A percentile compares a stretch with the other conserved stretches of the same genome.
These are phyloP conservation scores for Rhopalosiphum maidis DNA, from an alignment of 1,140 invertebrate species.

Conservation along the genomic window DNA sequence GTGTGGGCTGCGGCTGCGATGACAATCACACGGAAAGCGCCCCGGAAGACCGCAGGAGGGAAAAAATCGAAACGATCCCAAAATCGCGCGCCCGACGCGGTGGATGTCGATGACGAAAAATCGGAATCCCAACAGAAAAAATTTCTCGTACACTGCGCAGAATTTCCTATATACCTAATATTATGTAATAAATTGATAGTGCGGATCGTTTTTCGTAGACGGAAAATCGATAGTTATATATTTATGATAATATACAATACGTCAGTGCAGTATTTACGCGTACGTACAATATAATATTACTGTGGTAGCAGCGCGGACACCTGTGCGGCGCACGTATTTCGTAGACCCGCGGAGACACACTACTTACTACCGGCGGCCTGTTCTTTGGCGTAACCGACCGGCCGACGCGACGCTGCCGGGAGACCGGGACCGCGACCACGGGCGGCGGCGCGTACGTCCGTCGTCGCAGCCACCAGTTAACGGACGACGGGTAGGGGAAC, in stretches of 20 bases:
- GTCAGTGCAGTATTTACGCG: not conserved
- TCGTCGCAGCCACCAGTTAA: not conserved
- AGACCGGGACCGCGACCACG: conserved; percentile 24
- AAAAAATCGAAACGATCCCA: not conserved
- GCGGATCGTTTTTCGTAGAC: not conserved
- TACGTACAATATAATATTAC: not conserved
- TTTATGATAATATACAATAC: no score
- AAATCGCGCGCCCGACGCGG: not conserved
- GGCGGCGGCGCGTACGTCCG: conserved; percentile 5
- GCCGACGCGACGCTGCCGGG: conserved; percentile 20
- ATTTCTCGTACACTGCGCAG: not conserved
- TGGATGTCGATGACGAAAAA: not conserved
- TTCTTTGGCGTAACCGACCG: conserved; percentile 30
- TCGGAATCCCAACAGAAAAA: not conserved
- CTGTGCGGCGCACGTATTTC: conserved; percentile 16
- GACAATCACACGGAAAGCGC: not conserved
- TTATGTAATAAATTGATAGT: not conserved
- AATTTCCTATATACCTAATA: not conserved
- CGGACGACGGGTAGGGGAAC: conserved; percentile 9
- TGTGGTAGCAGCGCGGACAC: conserved; percentile 12
- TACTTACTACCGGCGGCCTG: conserved; percentile 24
- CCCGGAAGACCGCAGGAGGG: not conserved
- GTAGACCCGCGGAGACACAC: conserved; percentile 45
- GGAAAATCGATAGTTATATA: not conserved
- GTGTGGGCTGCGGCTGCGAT: not conserved